phyloP scores from a whole-genome alignment of 2,797 vertebrate genomes.

The Sparus aurata region DNA sequence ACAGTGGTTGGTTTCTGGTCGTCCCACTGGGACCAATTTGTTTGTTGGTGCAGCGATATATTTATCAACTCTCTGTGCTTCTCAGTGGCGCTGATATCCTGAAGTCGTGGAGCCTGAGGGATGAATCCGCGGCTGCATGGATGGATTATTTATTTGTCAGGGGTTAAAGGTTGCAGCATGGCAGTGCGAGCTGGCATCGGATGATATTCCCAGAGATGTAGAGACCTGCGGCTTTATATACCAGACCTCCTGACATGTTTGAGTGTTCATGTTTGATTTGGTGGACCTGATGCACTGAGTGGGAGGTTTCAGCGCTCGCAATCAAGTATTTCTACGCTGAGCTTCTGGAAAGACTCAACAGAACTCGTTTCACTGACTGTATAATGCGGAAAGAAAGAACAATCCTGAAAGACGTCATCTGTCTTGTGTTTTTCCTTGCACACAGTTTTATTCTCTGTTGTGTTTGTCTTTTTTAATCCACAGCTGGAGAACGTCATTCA shows the following conservation, averaged over 20 bases:
- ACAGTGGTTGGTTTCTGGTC: conserved; percentile 39
- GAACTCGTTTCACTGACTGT: neutral
- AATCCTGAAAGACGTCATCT: too few relatives aligned
- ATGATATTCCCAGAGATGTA: conserved; percentile 72
- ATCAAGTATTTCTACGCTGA: neutral
- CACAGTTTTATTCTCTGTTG: too few relatives aligned
- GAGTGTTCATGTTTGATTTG: conserved; percentile 44
- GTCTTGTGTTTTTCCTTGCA: too few relatives aligned
- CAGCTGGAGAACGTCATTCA: conserved; percentile 91
- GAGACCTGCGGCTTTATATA: conserved; percentile 54
- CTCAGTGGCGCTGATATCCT: conserved; percentile 70
- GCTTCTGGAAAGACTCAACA: conserved; percentile 3
- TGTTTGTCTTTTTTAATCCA: conserved; percentile 6
- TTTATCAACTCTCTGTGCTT: conserved; percentile 67
- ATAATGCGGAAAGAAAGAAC: too few relatives aligned
- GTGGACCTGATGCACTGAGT: conserved; percentile 17
- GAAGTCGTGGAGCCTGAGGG: conserved; percentile 55
- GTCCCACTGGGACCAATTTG: conserved; percentile 65
- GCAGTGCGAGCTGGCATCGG: conserved; percentile 62
- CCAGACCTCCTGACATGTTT: conserved; percentile 45
- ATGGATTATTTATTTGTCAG: conserved; percentile 70
- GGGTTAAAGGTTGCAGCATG: conserved; percentile 54
- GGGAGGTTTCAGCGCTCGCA: conserved; percentile 27
- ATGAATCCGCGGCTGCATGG: conserved; percentile 34
- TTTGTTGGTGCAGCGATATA: conserved; percentile 78